Base-by-base conservation (phyloP, 1,140 invertebrate species). In the Euura lappo region DNA sequence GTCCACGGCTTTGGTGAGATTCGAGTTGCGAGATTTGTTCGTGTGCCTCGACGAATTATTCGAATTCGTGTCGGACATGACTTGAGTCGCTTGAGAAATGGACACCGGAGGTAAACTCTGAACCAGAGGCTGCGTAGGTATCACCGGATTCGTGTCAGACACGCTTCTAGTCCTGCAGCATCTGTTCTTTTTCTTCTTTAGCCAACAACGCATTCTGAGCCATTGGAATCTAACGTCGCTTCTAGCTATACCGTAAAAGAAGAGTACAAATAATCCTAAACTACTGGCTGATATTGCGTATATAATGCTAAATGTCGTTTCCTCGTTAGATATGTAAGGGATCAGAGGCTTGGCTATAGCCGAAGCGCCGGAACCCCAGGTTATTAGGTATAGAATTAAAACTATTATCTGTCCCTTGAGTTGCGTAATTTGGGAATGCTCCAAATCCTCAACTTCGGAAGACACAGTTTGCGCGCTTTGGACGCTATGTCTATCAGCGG, bases 181-280 rank as follows among this genome's bases (percentile, higher is more conserved):
- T 68, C 86, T 77, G 73, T 90, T 90, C 77, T 92, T 92, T 66
- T 89, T 89, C 13, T 89, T 89, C 70, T 89, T 89, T 8, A 91
- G 77, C 85, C 90, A 91, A 71, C 91, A 90, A 13, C 90, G 88
- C 87, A 92, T 91, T 68, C 90, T 84, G 4, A 91, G 83, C 94
- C 94, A 96, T 28, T 93, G 92, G 0, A 89, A 89, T 69, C 95
- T 88, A 0, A 96, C 94, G 84, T 97, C 96, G 75, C 92, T 94
- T 43, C 96, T 87, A 0, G 94, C 93, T 47, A 97, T 90, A 69
- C 94, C 95, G 81, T 96, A 96, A 84, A 96, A 97, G 66, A 96
- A 91, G 8, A 97, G 82, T 44, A 96, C 92, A 81, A 97, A 97
- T n/a, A 93, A 87, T 0, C 94, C 95, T 68, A 97, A 86, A 10